phyloP scores from a whole-genome alignment of 2,113 vertebrate species.

The Esox niger region DNA sequence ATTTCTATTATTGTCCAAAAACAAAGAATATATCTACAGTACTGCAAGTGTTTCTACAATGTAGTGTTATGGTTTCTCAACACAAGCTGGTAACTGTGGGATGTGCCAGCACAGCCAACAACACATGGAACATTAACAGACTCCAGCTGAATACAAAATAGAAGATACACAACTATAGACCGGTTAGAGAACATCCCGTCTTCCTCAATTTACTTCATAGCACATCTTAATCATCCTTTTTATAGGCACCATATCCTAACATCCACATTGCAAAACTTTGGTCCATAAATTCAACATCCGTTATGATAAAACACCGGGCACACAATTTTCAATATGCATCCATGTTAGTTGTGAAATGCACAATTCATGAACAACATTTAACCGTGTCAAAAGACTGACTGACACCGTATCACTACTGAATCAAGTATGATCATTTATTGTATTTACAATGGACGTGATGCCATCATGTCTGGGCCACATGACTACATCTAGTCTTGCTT shows the following conservation, averaged over 20 bases:
- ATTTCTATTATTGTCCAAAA: conserved; percentile 26
- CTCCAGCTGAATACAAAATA: not conserved
- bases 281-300: conserved; percentile 30
- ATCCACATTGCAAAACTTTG: conserved; percentile 35
- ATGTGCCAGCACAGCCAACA: not conserved
- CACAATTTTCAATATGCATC: not conserved
- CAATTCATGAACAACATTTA: not conserved
- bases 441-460: not conserved
- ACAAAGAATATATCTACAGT: conserved; percentile 47
- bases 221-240: not conserved
- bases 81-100: not conserved
- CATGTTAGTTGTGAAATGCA: not conserved
- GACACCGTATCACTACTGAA: not conserved
- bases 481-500: not conserved
- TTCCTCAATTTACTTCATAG: not conserved
- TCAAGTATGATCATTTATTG: not conserved
- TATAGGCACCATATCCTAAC: not conserved
- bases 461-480: not conserved
- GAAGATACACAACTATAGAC: conserved; percentile 11
- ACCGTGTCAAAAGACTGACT: not conserved
- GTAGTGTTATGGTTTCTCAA: not conserved
- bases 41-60: not conserved
- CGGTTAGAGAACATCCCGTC: not conserved
- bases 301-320: not conserved
- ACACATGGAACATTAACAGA: not conserved